These are phyloP conservation scores for Cacoxenus indagator DNA, from an alignment of 2,888 invertebrate genomes.

Conservation along the genomic window DNA sequence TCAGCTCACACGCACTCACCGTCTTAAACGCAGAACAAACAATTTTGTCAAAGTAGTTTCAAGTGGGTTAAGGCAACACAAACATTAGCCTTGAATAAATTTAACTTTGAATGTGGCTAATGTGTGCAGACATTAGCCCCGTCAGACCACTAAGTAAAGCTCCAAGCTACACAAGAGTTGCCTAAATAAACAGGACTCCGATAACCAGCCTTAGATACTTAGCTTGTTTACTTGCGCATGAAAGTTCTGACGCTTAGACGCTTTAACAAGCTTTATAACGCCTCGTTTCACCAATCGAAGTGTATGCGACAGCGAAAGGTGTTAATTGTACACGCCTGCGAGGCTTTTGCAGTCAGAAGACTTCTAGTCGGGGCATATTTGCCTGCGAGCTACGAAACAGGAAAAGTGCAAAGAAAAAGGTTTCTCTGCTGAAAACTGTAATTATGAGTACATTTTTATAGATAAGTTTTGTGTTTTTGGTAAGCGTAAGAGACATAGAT, in stretches of 20 bases:
- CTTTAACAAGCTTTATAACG: background rate
- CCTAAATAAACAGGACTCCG: background rate
- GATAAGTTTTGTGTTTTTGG: too few species aligned
- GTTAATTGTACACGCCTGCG: background rate
- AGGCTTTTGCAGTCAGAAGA: conserved; percentile 50
- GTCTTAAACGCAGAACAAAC: background rate
- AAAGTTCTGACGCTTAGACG: background rate
- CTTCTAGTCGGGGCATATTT: conserved; percentile 51
- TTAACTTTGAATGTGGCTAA: background rate
- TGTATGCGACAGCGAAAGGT: background rate
- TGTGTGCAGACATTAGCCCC: conserved; percentile 8
- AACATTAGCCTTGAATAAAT: background rate
- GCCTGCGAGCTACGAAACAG: background rate
- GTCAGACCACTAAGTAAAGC: background rate
- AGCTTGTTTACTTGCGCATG: background rate
- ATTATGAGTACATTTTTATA: too few species aligned
- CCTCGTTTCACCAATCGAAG: background rate
- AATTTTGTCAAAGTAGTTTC: background rate
- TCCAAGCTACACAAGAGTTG: background rate
- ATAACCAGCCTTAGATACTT: background rate
- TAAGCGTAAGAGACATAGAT: too few species aligned
- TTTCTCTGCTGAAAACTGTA: too few species aligned
- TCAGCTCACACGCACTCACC: background rate
- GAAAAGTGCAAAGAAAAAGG: conserved; percentile 21
- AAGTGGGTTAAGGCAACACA: background rate